These are phyloP conservation scores for Leguminivora glycinivorella DNA, from an alignment of 1,140 invertebrate genomes.

Conservation along the genomic window DNA sequence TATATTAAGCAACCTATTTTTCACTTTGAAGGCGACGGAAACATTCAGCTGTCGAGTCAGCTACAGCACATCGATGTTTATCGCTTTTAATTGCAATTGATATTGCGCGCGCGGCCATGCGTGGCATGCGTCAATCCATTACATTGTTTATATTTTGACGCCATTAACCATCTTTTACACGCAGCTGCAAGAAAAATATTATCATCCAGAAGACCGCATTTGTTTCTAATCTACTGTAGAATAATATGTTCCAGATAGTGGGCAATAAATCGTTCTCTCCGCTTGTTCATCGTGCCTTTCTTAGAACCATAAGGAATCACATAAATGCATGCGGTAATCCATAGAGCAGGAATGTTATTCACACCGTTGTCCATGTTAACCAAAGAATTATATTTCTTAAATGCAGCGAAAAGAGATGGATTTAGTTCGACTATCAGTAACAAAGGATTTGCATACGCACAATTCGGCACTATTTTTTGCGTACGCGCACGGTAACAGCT, in stretches of 20 bases:
- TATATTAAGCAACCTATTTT: neutral
- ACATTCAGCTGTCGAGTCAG: neutral
- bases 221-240: neutral
- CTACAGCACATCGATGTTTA: constrained; percentile 1
- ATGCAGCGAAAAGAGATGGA: neutral
- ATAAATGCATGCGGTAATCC: constrained; percentile 14
- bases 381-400: neutral
- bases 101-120: neutral
- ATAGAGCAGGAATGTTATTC: neutral
- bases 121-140: constrained; percentile 2
- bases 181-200: neutral
- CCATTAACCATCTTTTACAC: neutral
- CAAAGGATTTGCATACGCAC: constrained; percentile 43
- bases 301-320: constrained; percentile 8
- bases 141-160: neutral
- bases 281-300: neutral
- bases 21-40: neutral
- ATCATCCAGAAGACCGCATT: neutral
- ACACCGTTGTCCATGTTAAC: neutral
- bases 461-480: constrained; percentile 33
- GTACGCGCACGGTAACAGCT: neutral
- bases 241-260: neutral
- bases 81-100: constrained; percentile 8
- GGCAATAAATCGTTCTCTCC: constrained; percentile 2
- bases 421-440: neutral